Evolutionary conservation across 2,888 invertebrate genomes (phyloP).

Genomic region (Salpingus planirostris): DNA sequence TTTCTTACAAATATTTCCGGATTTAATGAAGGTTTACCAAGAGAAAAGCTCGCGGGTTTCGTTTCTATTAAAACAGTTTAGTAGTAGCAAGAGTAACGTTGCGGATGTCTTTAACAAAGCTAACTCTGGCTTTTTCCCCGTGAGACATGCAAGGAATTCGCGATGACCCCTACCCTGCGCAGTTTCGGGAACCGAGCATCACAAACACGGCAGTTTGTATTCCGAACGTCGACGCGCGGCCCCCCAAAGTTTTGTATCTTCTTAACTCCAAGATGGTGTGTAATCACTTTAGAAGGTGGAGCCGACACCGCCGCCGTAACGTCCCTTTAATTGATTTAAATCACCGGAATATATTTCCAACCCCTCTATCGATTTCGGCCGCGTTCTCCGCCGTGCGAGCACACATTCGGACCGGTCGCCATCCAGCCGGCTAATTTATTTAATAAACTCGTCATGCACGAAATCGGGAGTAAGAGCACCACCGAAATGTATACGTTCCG

Average conservation of each 20-base stretch:
- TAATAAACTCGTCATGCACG: conserved; percentile 37
- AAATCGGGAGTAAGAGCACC: conserved; percentile 31
- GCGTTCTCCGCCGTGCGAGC: too few species aligned
- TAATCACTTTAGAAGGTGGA: conserved; percentile 29
- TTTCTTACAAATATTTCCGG: too few species aligned
- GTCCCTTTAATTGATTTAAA: conserved; percentile 14
- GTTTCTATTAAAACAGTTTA: conserved; percentile 24
- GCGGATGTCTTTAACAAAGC: conserved; percentile 35
- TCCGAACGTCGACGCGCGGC: conserved; percentile 30
- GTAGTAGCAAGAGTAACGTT: conserved; percentile 23
- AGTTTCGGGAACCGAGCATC: conserved; percentile 29
- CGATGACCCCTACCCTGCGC: conserved; percentile 26
- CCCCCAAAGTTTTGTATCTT: conserved; percentile 38
- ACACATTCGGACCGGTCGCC: too few species aligned
- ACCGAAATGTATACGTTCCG: conserved; percentile 30
- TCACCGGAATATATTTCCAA: too few species aligned
- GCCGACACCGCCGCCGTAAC: conserved; percentile 9
- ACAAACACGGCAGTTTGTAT: conserved; percentile 40
- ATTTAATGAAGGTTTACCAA: conserved; percentile 19
- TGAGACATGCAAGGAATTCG: conserved; percentile 26
- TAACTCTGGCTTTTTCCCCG: conserved; percentile 27
- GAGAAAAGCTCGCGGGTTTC: conserved; percentile 17
- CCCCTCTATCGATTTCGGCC: too few species aligned
- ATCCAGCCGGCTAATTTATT: conserved; percentile 24
- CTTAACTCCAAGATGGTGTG: conserved; percentile 34